These are phyloP conservation scores for Karalla daura DNA, from an alignment of 2,797 vertebrate species.

Conservation along the genomic window DNA sequence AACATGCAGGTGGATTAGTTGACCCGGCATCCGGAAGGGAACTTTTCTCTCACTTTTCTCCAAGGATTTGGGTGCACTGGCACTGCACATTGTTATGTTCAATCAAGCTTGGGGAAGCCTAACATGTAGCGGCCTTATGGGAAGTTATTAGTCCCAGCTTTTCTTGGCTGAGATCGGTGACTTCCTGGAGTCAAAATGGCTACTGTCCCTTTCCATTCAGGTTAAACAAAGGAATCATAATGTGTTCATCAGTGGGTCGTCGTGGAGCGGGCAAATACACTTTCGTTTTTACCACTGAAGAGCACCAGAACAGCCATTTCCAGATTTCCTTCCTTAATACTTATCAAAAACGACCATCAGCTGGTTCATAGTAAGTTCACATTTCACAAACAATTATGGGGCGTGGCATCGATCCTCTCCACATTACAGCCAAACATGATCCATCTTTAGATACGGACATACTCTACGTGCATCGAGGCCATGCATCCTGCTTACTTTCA, in stretches of 20 bases:
- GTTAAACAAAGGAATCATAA: not conserved
- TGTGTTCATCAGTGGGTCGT: not conserved
- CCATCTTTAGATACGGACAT: not conserved
- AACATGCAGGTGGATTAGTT: too few relatives aligned
- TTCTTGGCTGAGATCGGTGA: not conserved
- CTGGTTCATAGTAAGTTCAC: not conserved
- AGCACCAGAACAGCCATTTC: not conserved
- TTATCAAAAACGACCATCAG: not conserved
- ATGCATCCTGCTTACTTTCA: not conserved
- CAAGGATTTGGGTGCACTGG: too few relatives aligned
- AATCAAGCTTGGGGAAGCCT: not conserved
- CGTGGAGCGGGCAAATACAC: too few relatives aligned
- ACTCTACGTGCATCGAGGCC: not conserved
- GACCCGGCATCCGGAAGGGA: too few relatives aligned
- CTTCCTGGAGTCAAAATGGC: not conserved
- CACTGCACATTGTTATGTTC: too few relatives aligned
- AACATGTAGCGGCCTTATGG: not conserved
- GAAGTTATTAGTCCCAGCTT: not conserved
- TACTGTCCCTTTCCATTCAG: not conserved
- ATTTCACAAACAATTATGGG: not conserved
- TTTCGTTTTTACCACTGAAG: not conserved
- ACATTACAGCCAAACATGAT: not conserved
- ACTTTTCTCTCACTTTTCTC: too few relatives aligned
- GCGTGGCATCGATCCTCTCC: not conserved
- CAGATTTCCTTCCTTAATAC: not conserved